Evolutionary conservation across 2,888 invertebrate species (phyloP), one percentile per base, ranked within the genome.

Genomic region (Nomada lathburiana): DNA sequence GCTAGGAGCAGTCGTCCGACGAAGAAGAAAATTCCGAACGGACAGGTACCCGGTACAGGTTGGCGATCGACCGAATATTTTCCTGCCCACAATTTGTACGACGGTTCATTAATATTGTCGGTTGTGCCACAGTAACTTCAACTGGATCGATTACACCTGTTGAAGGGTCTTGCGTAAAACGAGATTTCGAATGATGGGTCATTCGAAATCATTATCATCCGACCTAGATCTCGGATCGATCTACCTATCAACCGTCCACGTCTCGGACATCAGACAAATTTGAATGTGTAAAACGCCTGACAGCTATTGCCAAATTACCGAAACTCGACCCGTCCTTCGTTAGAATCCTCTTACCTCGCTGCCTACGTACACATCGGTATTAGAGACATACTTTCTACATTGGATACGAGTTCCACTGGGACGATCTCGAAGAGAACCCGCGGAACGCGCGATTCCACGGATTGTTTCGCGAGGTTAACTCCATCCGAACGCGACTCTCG

Each of bases 381-480:
- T 29, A 36, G 55, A 44, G 13, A 16, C 50, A 13, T 44, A 47
- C 60, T 71, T 71, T 71, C 60, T 71, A 71, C 36, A 59, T 47
- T 2, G 59, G 26, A 20, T 4, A 13, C n/a, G 53, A 23, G 62
- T 11, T 18, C 2, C 62, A 2, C 10, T 1, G 50, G 7, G 47
- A 42, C 36, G 55, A 47, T 52, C 44, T 57, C 62, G 47, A 20
- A 13, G 23, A 13, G 62, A 69, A 55, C 55, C 18, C 55, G 62
- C 20, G 59, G 64, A 69, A 69, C 63, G 69, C 72, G 73, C 71
- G 53, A 81, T 82, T 84, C 76, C 70, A 63, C 55, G 67, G 69
- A 76, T 85, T 76, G 74, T 69, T 85, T 75, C 16, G 44, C 36
- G 71, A 65, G 62, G 47, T 44, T 7, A 63, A 73, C 7, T n/a